Conservation (phyloP, 2,888 invertebrate species). For the Nemotelus pantherinus region DNA sequence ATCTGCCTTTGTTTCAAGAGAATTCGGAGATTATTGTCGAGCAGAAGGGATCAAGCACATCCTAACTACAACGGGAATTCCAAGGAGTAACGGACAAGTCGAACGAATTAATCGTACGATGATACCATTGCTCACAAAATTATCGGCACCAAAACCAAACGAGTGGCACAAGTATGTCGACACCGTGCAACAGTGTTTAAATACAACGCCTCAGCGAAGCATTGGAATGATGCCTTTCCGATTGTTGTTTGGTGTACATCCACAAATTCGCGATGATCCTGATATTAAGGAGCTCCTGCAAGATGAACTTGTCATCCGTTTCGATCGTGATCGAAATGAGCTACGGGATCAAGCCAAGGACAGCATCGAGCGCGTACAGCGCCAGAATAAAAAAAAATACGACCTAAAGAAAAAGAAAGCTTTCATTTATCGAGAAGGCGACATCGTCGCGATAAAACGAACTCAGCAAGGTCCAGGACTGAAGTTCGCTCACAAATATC, state of each 20-base stretch:
- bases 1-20: conserved; percentile 59
- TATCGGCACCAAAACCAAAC: conserved; percentile 53
- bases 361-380: too few species aligned
- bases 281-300: too few species aligned
- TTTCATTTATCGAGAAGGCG: too few species aligned
- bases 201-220: not conserved
- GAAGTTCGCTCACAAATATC: too few species aligned
- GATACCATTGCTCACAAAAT: conserved; percentile 46
- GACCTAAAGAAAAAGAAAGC: too few species aligned
- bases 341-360: not conserved
- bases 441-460: conserved; percentile 52
- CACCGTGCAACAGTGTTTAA: not conserved
- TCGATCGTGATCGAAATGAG: not conserved
- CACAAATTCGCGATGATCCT: too few species aligned
- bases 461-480: too few species aligned
- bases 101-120: conserved; percentile 57
- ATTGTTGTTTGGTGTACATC: too few species aligned
- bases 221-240: not conserved
- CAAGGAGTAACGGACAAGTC: conserved; percentile 60
- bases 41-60: conserved; percentile 53
- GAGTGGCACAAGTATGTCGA: conserved; percentile 54
- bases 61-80: conserved; percentile 55
- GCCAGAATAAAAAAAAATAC: too few species aligned
- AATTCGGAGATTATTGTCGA: too few species aligned
- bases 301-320: not conserved